phyloP scores from a whole-genome alignment of 2,113 vertebrate genomes.

The Sula dactylatra region DNA sequence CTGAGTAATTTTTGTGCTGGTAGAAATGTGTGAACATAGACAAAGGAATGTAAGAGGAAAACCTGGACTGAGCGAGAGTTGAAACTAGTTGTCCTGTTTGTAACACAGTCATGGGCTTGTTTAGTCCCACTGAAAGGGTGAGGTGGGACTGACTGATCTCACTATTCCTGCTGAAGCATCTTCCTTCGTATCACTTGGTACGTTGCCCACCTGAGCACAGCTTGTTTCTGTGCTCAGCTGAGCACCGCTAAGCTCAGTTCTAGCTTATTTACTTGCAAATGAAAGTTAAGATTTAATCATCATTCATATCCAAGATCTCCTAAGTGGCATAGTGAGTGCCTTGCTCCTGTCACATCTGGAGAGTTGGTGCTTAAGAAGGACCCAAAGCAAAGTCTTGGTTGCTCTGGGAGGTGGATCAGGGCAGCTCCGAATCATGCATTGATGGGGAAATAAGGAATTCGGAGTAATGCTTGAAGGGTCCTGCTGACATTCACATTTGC shows the following conservation, averaged over 20 bases:
- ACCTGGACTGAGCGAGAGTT: background rate
- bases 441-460: background rate
- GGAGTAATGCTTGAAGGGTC: background rate
- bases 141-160: background rate
- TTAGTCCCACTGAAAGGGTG: background rate
- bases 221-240: background rate
- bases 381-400: background rate
- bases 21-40: background rate
- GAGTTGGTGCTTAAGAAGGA: background rate
- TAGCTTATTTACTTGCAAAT: background rate
- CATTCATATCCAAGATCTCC: background rate
- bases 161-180: background rate
- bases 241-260: background rate
- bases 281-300: background rate
- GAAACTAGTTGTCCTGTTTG: background rate
- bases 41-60: background rate
- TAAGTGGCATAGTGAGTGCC: background rate
- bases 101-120: background rate
- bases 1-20: background rate
- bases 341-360: background rate
- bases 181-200: background rate
- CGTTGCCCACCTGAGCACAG: background rate
- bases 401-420: background rate
- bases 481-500: background rate
- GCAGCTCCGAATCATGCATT: fast-evolving